A percentile compares a stretch with the other conserved stretches of the same genome.
Conservation (phyloP, 2,113 vertebrate species). For the Hassar affinis region DNA sequence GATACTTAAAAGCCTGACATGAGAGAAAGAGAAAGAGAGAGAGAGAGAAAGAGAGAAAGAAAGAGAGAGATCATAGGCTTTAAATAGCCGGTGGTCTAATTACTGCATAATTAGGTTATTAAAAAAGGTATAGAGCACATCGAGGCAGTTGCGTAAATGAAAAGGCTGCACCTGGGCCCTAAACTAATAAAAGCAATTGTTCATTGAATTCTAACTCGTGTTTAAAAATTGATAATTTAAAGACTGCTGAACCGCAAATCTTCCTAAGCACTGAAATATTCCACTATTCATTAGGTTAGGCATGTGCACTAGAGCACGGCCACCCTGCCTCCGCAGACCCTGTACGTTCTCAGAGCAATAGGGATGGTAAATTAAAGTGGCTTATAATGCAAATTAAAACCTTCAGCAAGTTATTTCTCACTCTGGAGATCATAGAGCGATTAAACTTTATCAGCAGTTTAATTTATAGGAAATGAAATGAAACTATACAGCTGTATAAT, state of each 20-base stretch:
- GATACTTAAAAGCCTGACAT: conserved; percentile 26
- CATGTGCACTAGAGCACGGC: conserved; percentile 10
- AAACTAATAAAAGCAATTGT: conserved; percentile 14
- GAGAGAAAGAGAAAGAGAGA: not conserved
- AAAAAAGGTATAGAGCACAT: conserved; percentile 20
- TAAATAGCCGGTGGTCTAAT: conserved; percentile 41
- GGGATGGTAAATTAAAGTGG: conserved; percentile 8
- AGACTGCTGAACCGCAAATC: conserved; percentile 20
- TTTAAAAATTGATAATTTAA: conserved; percentile 28
- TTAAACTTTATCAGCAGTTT: conserved; percentile 11
- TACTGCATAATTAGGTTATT: conserved; percentile 40
- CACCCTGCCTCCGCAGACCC: not conserved
- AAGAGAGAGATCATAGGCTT: conserved; percentile 1
- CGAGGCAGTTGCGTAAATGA: conserved; percentile 19
- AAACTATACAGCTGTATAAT: conserved; percentile 6
- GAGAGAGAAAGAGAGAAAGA: conserved; percentile 8
- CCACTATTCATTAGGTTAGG: conserved; percentile 20
- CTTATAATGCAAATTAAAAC: conserved; percentile 30
- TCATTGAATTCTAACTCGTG: conserved; percentile 9
- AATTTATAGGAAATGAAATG: not conserved
- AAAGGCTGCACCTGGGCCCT: conserved; percentile 32
- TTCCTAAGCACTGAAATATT: conserved; percentile 13
- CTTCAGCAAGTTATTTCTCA: conserved; percentile 13
- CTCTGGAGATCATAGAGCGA: conserved; percentile 6
- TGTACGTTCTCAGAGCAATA: conserved; percentile 3